Evolutionary conservation across 2,797 vertebrate species (phyloP).

Genomic region (Thalassophryne amazonica): DNA sequence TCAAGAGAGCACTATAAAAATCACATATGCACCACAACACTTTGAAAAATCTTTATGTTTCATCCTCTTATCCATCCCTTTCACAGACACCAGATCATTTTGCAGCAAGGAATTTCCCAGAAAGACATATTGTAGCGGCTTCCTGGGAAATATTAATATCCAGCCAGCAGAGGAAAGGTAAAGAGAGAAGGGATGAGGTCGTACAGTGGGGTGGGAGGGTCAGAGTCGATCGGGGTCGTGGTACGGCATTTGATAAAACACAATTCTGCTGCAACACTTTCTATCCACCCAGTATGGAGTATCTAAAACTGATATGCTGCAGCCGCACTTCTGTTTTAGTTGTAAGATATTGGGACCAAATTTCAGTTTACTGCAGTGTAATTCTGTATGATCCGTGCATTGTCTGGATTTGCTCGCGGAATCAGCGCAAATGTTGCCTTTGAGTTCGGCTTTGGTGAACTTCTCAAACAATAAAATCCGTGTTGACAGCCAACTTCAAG

Average conservation of each 20-base stretch:
- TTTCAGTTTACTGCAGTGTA: too few relatives aligned
- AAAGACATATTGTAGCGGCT: constrained; percentile 72
- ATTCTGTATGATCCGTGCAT: too few relatives aligned
- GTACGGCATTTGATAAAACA: constrained; percentile 54
- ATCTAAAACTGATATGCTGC: too few relatives aligned
- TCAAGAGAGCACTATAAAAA: constrained; percentile 40
- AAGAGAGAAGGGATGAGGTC: constrained; percentile 36
- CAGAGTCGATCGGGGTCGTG: constrained; percentile 54
- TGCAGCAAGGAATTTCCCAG: constrained; percentile 71
- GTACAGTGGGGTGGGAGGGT: constrained; percentile 36
- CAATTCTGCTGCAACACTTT: constrained; percentile 17
- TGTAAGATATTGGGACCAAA: too few relatives aligned
- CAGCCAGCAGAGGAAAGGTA: constrained; percentile 59
- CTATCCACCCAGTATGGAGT: constrained; percentile 1
- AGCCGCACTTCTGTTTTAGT: too few relatives aligned
- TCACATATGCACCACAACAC: constrained; percentile 24
- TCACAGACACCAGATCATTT: constrained; percentile 69
- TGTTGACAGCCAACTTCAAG: too few relatives aligned
- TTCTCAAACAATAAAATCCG: too few relatives aligned
- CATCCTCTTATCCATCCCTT: constrained; percentile 61
- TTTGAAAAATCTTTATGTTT: constrained; percentile 49
- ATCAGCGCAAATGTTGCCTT: too few relatives aligned
- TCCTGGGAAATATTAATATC: constrained; percentile 76
- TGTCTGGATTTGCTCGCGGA: too few relatives aligned
- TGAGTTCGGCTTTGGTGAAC: too few relatives aligned